Evolutionary conservation across 2,113 vertebrate species (phyloP), one percentile per base, ranked within the genome.

Genomic region (Collichthys lucidus): DNA sequence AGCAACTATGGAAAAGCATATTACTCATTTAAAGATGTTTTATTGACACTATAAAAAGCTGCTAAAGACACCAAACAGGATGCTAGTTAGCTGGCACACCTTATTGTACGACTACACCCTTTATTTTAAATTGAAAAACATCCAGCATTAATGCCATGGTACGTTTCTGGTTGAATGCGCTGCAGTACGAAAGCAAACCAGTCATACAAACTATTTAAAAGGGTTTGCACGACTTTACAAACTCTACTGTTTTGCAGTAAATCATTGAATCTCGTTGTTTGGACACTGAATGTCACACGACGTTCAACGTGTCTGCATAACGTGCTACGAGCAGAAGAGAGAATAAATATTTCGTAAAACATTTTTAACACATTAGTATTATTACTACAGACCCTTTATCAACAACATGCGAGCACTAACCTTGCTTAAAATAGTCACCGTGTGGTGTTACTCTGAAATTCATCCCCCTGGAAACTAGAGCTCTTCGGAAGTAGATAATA

Each of bases 401-500:
- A 67, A 52, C 35, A 62, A 31, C n/a, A 1, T 12, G 4, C 10
- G 22, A 8, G 17, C 6, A 85, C 91, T 42, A 79, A 92, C 91
- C 91, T 94, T 85, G 2, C 2, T 68, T 22, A 55, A 11, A 16
- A 63, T 20, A 62, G 12, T 40, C 2, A 40, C 46, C 24, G 24
- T 4, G 35, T n/a, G 59, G 91, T 88, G 92, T 86, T 20, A 89
- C 92, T 2, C 15, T 78, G 20, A 91, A 92, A 93, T 86, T 0
- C 1, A 29, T 79, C 74, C 92, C 82, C 40, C 84, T 20, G 46
- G 91, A 92, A 92, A 92, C 92, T 4, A 14, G 3, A 81, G 35
- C 66, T 14, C 10, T 0, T 5, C 8, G 19, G 50, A 67, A 49
- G 8, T 1, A 24, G 11, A 12, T 26, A 2, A 14, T 1, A 1